These are phyloP conservation scores for Patiria pectinifera DNA, from an alignment of 53 echinoderm and acorn worm species.

Conservation along the genomic window DNA sequence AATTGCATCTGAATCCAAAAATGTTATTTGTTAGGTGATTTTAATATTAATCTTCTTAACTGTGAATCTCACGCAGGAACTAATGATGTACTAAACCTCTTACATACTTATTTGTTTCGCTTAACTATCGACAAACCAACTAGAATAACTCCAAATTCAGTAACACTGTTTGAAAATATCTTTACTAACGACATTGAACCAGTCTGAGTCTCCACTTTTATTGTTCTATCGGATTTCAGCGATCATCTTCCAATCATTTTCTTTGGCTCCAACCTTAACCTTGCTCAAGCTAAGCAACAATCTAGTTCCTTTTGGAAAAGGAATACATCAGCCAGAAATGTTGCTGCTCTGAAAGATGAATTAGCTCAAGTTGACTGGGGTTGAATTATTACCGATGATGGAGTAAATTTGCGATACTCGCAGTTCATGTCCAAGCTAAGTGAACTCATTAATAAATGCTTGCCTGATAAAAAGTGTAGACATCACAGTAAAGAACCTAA, in stretches of 20 bases:
- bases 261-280: not conserved
- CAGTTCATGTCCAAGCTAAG: not conserved
- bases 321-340: too few relatives aligned
- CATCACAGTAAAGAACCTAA: not conserved
- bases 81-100: not conserved
- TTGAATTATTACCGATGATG: conserved; percentile 2
- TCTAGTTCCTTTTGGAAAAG: too few relatives aligned
- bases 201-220: not conserved
- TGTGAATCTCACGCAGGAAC: not conserved
- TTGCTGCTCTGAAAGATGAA: not conserved
- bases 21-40: not conserved
- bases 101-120: too few relatives aligned
- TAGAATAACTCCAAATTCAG: too few relatives aligned
- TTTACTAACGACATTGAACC: not conserved
- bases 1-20: not conserved
- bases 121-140: too few relatives aligned
- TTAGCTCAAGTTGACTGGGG: conserved; percentile 2
- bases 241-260: not conserved
- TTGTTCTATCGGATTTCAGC: not conserved
- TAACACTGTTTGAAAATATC: too few relatives aligned
- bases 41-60: not conserved
- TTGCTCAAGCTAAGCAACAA: not conserved
- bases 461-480: not conserved
- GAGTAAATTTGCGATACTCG: not conserved
- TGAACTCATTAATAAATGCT: not conserved